Conservation (phyloP, 2,888 invertebrate species). For the Dinocampus coccinellae region DNA sequence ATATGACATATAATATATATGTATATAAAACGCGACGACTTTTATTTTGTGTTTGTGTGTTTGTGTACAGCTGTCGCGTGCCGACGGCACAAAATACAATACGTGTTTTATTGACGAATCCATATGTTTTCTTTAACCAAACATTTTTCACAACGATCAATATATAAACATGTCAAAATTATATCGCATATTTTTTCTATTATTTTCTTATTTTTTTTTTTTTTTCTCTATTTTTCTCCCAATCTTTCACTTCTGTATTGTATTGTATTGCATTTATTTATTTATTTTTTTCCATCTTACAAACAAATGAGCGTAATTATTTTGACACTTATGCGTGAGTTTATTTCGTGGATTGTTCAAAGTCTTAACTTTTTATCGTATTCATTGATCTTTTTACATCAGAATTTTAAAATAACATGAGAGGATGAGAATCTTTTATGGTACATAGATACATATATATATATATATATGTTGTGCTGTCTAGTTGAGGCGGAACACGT, state of each 20-base stretch:
- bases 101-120: constrained; percentile 6
- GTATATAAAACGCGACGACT: background rate
- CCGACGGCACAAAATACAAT: constrained; percentile 12
- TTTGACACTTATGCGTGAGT: background rate
- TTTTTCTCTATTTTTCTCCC: no score
- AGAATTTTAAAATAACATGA: background rate
- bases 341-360: background rate
- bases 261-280: no score
- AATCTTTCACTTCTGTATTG: no score
- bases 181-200: no score
- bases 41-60: constrained; percentile 3
- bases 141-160: constrained; percentile 1
- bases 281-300: no score
- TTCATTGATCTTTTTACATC: background rate
- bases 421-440: background rate
- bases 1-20: background rate
- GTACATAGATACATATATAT: background rate
- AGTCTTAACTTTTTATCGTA: background rate
- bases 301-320: no score
- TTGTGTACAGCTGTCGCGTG: constrained; percentile 1
- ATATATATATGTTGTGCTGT: background rate
- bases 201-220: no score
- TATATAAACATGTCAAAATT: background rate
- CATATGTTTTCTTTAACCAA: background rate
- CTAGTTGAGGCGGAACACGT: constrained; percentile 21